phyloP scores from a whole-genome alignment of 2,888 invertebrate genomes.

The Leuctra nigra region DNA sequence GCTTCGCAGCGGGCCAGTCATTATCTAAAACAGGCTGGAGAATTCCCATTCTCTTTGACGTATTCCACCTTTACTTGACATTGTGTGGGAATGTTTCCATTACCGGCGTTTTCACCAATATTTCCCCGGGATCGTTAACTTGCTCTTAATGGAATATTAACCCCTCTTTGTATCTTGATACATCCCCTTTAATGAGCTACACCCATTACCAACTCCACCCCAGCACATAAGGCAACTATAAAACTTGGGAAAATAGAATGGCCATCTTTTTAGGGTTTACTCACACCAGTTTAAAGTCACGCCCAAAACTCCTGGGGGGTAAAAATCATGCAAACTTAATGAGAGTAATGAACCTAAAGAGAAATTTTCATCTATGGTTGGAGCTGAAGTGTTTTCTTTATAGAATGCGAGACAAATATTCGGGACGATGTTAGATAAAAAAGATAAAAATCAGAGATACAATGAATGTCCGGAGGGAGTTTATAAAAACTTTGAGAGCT shows the following conservation, averaged over 20 bases:
- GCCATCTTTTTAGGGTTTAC: slow-evolving; percentile 6
- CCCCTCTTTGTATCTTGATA: slow-evolving; percentile 2
- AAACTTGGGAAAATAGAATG: slow-evolving; percentile 9
- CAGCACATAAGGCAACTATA: neutral
- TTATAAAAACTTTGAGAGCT: neutral
- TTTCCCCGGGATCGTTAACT: slow-evolving; percentile 2
- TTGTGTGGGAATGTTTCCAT: too few relatives aligned
- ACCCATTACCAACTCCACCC: slow-evolving; percentile 1
- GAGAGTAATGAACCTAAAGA: slow-evolving; percentile 11
- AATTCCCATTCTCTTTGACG: too few relatives aligned
- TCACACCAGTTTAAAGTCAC: neutral
- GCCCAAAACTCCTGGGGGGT: neutral
- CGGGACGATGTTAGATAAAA: too few relatives aligned
- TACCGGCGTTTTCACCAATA: neutral
- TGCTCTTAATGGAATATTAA: slow-evolving; percentile 2
- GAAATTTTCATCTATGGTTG: slow-evolving; percentile 3
- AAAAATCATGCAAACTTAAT: slow-evolving; percentile 10
- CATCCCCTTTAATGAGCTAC: slow-evolving; percentile 4
- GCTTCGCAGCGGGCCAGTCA: too few relatives aligned
- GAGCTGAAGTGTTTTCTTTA: too few relatives aligned
- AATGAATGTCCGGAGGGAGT: neutral
- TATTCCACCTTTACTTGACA: too few relatives aligned
- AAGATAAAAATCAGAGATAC: too few relatives aligned
- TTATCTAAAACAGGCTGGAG: too few relatives aligned
- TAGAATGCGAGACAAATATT: too few relatives aligned